These are phyloP conservation scores for Tolmerus cingulatus DNA, from an alignment of 2,888 invertebrate genomes.

Conservation along the genomic window DNA sequence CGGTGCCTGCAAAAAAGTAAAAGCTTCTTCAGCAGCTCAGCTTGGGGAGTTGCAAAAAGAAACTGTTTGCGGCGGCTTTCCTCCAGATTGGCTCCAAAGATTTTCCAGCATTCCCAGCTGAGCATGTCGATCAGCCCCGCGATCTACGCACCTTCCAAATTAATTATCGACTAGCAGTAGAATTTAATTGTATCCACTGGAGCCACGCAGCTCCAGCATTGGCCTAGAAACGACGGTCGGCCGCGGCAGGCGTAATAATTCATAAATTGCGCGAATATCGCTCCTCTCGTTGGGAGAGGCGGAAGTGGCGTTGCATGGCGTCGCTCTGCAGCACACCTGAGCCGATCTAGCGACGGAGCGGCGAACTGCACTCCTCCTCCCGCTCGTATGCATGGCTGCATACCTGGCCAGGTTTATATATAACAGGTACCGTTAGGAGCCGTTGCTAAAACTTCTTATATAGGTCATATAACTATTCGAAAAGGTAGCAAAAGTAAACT, in stretches of 20 bases:
- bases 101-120: background rate
- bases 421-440: constrained; percentile 11
- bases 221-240: background rate
- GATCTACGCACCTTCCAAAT: background rate
- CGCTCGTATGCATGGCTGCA: constrained; percentile 12
- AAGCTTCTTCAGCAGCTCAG: background rate
- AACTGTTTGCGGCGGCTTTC: background rate
- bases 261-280: background rate
- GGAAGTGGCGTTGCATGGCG: background rate
- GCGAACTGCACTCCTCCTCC: background rate
- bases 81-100: background rate
- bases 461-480: constrained; percentile 30
- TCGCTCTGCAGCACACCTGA: background rate
- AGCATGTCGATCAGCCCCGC: background rate
- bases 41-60: background rate
- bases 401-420: background rate
- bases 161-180: background rate
- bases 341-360: background rate
- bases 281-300: background rate
- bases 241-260: background rate
- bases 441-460: constrained; percentile 29
- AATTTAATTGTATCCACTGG: background rate
- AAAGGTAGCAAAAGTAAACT: constrained; percentile 33
- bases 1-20: background rate
- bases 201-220: background rate